Evolutionary conservation across 2,888 invertebrate species (phyloP).

Genomic region (Erebia aethiops): DNA sequence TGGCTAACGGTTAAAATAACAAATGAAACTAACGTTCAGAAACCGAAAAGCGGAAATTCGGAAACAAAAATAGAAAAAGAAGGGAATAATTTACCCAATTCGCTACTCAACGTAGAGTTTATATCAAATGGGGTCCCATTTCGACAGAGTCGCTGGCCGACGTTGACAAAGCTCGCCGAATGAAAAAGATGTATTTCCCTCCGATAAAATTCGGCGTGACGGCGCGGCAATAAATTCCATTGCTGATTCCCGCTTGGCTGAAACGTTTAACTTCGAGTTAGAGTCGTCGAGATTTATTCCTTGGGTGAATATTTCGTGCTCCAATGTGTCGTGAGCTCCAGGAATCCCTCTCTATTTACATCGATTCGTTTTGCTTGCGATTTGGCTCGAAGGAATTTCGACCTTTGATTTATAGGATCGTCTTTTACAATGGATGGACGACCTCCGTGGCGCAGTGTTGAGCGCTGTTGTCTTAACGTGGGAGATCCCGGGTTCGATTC

Average conservation of each 20-base stretch:
- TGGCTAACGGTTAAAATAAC: not conserved
- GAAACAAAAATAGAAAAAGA: conserved; percentile 19
- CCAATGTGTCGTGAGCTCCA: conserved; percentile 20
- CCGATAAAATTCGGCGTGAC: conserved; percentile 71
- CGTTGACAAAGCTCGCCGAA: conserved; percentile 73
- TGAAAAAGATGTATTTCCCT: conserved; percentile 77
- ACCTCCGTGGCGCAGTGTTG: too few species aligned
- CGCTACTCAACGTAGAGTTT: conserved; percentile 55
- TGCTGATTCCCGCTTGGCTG: conserved; percentile 45
- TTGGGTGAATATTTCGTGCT: conserved; percentile 34
- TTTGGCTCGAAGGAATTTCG: not conserved
- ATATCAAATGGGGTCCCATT: conserved; percentile 71
- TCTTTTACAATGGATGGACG: too few species aligned
- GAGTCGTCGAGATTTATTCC: conserved; percentile 41
- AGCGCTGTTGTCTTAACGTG: too few species aligned
- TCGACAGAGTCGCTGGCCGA: conserved; percentile 64
- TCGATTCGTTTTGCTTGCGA: conserved; percentile 18
- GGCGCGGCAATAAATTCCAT: conserved; percentile 53
- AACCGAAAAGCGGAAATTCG: conserved; percentile 3
- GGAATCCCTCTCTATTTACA: conserved; percentile 25
- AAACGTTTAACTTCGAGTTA: conserved; percentile 46
- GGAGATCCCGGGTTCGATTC: too few species aligned
- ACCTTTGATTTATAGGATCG: conserved; percentile 13
- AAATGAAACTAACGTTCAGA: not conserved
- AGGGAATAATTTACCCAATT: conserved; percentile 40